A percentile compares a stretch with the other conserved stretches of the same genome.
Evolutionary conservation across 2,888 invertebrate species (phyloP).

Genomic region (Athetis lepigone): DNA sequence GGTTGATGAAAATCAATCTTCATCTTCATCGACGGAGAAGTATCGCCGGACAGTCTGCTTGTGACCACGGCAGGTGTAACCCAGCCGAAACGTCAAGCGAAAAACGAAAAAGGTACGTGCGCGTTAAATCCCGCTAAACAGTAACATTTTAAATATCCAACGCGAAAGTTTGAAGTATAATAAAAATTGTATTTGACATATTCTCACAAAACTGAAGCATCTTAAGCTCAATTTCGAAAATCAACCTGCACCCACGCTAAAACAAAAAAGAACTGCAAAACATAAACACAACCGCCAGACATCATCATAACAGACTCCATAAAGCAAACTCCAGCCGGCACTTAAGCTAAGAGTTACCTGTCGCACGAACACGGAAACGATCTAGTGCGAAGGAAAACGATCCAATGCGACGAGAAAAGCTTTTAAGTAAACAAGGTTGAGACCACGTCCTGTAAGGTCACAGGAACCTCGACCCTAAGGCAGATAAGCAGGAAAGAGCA

Average conservation of each 20-base stretch:
- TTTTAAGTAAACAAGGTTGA: conserved; percentile 61
- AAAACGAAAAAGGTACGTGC: too few relatives aligned
- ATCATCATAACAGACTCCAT: conserved; percentile 29
- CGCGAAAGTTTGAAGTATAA: too few relatives aligned
- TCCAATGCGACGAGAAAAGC: conserved; percentile 48
- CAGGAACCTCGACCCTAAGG: conserved; percentile 25
- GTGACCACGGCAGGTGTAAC: too few relatives aligned
- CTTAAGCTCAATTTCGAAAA: too few relatives aligned
- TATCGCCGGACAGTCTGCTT: too few relatives aligned
- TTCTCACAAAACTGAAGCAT: too few relatives aligned
- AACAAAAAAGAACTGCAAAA: not conserved
- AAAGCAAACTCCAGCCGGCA: conserved; percentile 35
- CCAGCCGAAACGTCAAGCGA: too few relatives aligned
- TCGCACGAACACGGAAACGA: conserved; percentile 52
- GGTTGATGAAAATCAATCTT: too few relatives aligned
- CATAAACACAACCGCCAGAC: conserved; percentile 22
- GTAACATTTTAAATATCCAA: too few relatives aligned
- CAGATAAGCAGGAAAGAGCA: conserved; percentile 26
- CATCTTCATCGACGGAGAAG: too few relatives aligned
- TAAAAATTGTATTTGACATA: not conserved
- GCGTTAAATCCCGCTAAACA: too few relatives aligned
- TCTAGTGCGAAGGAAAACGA: conserved; percentile 37
- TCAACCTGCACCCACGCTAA: not conserved
- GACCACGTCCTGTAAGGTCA: conserved; percentile 50
- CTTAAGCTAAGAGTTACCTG: conserved; percentile 52